Conservation (phyloP, 1,140 invertebrate species). For the Stratiolaelaps scimitus region DNA sequence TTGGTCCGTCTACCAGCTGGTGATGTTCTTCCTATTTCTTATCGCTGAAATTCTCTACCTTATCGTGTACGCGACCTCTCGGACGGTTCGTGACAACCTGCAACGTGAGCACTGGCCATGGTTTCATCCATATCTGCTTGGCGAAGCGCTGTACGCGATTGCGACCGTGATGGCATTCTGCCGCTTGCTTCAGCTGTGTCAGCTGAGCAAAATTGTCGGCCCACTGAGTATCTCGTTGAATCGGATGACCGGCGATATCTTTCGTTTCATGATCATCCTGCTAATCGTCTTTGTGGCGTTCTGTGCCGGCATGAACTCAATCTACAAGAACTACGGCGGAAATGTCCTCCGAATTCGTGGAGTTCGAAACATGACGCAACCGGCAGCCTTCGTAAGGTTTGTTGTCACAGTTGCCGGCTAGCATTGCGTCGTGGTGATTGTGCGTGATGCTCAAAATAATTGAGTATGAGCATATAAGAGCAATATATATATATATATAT, state of each 20-base stretch:
- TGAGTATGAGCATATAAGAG: neutral
- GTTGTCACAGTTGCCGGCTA: neutral
- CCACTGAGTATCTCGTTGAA: constrained; percentile 41
- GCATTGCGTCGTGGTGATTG: constrained; percentile 1
- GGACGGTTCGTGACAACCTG: constrained; percentile 2
- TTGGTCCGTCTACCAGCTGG: constrained; percentile 33
- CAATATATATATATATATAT: too few species aligned
- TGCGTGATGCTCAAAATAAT: too few species aligned
- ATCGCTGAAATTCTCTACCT: constrained; percentile 33
- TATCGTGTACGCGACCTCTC: constrained; percentile 27
- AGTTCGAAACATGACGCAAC: constrained; percentile 28
- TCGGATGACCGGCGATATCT: constrained; percentile 33
- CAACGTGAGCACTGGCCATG: constrained; percentile 32
- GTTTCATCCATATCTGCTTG: constrained; percentile 34
- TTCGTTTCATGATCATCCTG: constrained; percentile 33
- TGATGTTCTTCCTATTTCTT: constrained; percentile 33
- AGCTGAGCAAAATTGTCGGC: constrained; percentile 49
- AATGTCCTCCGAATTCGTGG: constrained; percentile 21
- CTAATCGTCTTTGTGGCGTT: constrained; percentile 35
- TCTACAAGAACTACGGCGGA: constrained; percentile 35
- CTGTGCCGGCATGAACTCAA: constrained; percentile 34
- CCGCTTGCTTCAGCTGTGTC: constrained; percentile 47
- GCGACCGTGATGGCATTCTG: constrained; percentile 34
- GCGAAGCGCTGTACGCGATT: constrained; percentile 33
- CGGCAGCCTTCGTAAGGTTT: constrained; percentile 31